Evolutionary conservation across 2,888 invertebrate species (phyloP), one percentile per base, ranked within the genome.

Genomic region (Chaetogeoica ovagalla): DNA sequence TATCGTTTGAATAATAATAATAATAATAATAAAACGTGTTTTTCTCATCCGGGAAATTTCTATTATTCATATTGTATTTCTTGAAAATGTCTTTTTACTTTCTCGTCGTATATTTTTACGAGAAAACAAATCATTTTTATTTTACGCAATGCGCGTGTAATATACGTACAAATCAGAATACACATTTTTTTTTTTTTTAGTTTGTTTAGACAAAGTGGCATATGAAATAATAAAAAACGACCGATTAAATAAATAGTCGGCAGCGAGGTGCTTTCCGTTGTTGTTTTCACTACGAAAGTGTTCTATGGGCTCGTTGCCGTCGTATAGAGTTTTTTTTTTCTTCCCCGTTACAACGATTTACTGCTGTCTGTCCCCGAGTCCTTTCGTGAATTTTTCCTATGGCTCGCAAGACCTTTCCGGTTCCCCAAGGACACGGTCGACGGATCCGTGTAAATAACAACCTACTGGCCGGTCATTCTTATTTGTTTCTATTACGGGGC

Each of bases 401-500:
- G 70, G 37, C 79, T 13, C 62, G 48, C 11, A 7, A 68, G 69
- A 70, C 69, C 77, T 69, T 77, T 70, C 11, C 71, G 52, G 62
- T 9, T 79, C 79, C 79, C 79, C 37, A 71, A 71, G 79, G 79
- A 79, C 65, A 39, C 63, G 52, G 59, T 60, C 30, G 30, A 30
- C 30, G 9, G 76, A 48, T 55, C 77, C 52, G 71, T 79, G 79
- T 79, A 79, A 79, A 79, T 71, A 79, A 79, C 79, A 79, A 57
- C 63, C 70, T 48, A 0, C 48, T 60, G 30, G 70, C 63, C 23
- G 79, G 79, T 63, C 79, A 79, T 79, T 63, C 79, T 79, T 79
- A 79, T 79, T 79, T 79, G 79, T 79, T 79, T 79, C 79, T 79
- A 79, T 79, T 79, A 79, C 70, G 63, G 70, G 62, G 43, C 79